Percentiles rank a stretch among this genome's conserved stretches.
phyloP scores from a whole-genome alignment of 2,797 vertebrate species.

The Enteromius thamalakanensis region DNA sequence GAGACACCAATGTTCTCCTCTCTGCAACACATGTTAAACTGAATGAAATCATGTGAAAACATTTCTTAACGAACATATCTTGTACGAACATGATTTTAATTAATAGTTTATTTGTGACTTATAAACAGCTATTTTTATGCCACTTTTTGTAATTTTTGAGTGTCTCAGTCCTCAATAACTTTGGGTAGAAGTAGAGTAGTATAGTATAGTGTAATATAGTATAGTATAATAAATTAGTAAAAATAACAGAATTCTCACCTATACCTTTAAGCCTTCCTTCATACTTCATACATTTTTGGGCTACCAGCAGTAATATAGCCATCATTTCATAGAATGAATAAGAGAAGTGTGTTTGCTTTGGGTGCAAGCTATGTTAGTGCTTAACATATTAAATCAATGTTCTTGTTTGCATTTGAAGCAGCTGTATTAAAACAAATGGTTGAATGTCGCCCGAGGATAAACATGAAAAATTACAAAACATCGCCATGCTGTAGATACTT shows the following conservation, averaged over 20 bases:
- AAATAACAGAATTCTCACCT: not conserved
- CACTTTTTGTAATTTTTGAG: not conserved
- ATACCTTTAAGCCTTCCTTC: constrained; percentile 11
- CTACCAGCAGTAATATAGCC: constrained; percentile 32
- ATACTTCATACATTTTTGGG: constrained; percentile 6
- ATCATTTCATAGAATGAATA: constrained; percentile 43
- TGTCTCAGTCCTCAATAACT: not conserved
- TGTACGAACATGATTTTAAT: not conserved
- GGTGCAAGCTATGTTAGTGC: constrained; percentile 23
- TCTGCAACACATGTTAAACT: not conserved
- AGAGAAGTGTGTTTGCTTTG: constrained; percentile 49
- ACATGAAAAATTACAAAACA: constrained; percentile 51
- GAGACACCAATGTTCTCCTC: not conserved
- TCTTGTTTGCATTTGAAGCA: constrained; percentile 49
- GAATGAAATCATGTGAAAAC: not conserved
- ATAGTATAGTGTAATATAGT: not conserved
- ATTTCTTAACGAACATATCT: not conserved
- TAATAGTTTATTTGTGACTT: not conserved
- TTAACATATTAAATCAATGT: constrained; percentile 54
- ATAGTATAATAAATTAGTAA: no score
- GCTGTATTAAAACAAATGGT: constrained; percentile 44
- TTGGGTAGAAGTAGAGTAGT: not conserved
- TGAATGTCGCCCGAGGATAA: constrained; percentile 44
- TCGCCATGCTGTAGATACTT: constrained; percentile 48
- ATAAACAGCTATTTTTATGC: not conserved